Evolutionary conservation across 2,797 vertebrate genomes (phyloP), one percentile per base, ranked within the genome.

Genomic region (Silurus lanzhouensis): DNA sequence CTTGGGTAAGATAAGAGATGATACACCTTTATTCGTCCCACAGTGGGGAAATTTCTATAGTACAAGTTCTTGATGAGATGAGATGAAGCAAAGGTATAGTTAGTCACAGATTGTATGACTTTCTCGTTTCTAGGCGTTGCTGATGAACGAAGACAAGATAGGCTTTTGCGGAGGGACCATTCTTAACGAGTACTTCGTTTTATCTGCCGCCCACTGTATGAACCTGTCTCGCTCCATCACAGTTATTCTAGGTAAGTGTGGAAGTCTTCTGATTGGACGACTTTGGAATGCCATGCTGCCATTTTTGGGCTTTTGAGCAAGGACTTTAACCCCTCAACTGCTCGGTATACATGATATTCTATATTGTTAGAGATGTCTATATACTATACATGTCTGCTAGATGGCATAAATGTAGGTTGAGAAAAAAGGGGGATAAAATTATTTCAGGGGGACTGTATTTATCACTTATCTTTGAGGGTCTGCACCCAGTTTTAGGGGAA

Each of bases 111-210:
- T 10, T 60, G 31, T 83, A 0, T 13, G 0, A 17, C 0, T 79
- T 58, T 88, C 12, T 85, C 19, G 75, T 8, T 0, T 83, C 6
- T 83, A 99, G 98, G 97, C 96, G 57, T 95, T 98, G 67, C 94
- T 99, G 5, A 1, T 99, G 71, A 95, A 97, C 0, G 96, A 97
- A 46, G 86, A 94, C 0, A 83, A 94, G 0, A 89, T 92, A 0
- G 97, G 97, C 0, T 99, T 97, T 93, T 99, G 98, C 1, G 98
- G 98, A 20, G 98, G 97, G 88, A 99, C 98, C 12, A 95, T 99
- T 91, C 89, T 99, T 61, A 97, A 85, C 0, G 85, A 95, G 25
- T 91, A 94, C 79, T 92, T 95, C 67, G 81, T 99, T 84, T 94
- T 99, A 84, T 97, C 97, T 0, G 98, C 98, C 0, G 98, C 98